Conservation (phyloP, 2,113 vertebrate genomes). For the Petroica traversi region DNA sequence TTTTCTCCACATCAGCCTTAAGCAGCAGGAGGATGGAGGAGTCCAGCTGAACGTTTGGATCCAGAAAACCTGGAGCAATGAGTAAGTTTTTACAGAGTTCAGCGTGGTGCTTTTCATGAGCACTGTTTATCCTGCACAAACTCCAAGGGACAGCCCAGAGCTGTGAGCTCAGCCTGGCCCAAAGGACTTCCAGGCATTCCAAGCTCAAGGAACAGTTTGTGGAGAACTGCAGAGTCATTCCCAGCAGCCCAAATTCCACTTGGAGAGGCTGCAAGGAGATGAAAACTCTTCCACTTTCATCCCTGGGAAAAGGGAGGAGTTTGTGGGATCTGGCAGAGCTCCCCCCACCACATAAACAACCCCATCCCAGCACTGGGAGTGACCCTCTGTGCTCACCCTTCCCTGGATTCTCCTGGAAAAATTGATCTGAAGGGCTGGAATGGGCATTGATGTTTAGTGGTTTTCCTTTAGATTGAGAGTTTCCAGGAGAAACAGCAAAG, state of each 20-base stretch:
- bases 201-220: not conserved
- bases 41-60: not conserved
- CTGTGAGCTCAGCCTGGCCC: not conserved
- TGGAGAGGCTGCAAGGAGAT: not conserved
- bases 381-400: not conserved
- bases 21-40: not conserved
- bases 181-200: rapidly evolving
- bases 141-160: not conserved
- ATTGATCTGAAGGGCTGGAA: not conserved
- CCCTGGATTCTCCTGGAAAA: rapidly evolving
- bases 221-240: not conserved
- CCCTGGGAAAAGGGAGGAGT: not conserved
- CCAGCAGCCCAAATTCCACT: not conserved
- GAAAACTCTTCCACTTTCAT: not conserved
- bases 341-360: rapidly evolving
- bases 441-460: rapidly evolving
- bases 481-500: not conserved
- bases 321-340: not conserved
- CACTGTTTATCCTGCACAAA: not conserved
- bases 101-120: not conserved
- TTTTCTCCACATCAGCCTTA: not conserved
- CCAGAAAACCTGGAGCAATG: not conserved
- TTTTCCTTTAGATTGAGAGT: too few species aligned
- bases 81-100: not conserved
- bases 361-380: not conserved